Evolutionary conservation across 1,140 invertebrate genomes (phyloP), one percentile per base, ranked within the genome.

Genomic region (Heliconius nattereri): DNA sequence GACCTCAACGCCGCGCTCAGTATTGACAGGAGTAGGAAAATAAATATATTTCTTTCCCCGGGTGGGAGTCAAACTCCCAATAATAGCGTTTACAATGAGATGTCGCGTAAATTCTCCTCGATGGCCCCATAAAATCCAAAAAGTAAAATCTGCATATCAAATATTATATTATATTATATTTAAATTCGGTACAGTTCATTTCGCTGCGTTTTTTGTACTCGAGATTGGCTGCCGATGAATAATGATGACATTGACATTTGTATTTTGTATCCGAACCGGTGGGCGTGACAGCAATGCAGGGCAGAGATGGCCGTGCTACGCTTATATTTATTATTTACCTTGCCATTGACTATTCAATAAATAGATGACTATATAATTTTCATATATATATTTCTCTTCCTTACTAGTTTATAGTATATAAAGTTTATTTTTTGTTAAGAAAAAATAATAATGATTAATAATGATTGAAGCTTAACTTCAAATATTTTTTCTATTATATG

Each of bases 211-310:
- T 26, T 66, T 66, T 66, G 29, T 66, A 11, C 60, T 26, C 13
- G 11, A 66, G 60, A 26, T 66, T 29, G 7, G 60, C 60, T 66
- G 60, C 60, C 60, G 60, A 66, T 66, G 60, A 66, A 66, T 66
- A 29, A 66, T 37, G 37, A 60, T 80, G 81, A 71, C 81, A 82
- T 83, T 83, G 82, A 83, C 82, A 83, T 83, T 83, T 83, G 76
- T 83, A 49, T 37, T 79, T 83, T 81, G 76, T 83, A 71, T 49
- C 52, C 20, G 66, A 81, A 60, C 72, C 49, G 8, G 82, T 83
- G 76, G 82, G 82, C 70, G 82, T 73, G 52, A 72, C 71, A 72
- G 71, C 71, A 72, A 37, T 72, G 71, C 60, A 66, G 71, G 71
- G 37, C 71, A 72, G 71, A 72, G 60, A 26, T 66, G 60, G 60